phyloP scores from a whole-genome alignment of 1,140 invertebrate species.

The Drosophila biarmipes region DNA sequence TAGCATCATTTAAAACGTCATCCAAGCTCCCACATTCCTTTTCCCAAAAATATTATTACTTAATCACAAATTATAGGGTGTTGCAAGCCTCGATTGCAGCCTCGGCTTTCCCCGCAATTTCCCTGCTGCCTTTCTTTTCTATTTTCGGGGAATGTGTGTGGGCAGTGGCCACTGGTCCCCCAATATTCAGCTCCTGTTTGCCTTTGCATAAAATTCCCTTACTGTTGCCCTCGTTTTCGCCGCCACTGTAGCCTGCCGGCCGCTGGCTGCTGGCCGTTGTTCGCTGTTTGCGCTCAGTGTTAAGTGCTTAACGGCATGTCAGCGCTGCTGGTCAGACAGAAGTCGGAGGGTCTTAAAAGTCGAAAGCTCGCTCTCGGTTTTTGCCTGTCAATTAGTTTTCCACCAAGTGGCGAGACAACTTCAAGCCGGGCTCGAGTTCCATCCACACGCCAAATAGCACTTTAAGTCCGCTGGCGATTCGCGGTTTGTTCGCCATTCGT shows the following conservation, averaged over 20 bases:
- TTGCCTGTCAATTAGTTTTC: slow-evolving; percentile 70
- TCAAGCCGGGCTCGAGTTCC: slow-evolving; percentile 10
- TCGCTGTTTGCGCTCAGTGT: slow-evolving; percentile 68
- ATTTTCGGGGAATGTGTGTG: slow-evolving; percentile 21
- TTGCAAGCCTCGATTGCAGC: neutral
- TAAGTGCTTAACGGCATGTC: slow-evolving; percentile 76
- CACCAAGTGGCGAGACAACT: slow-evolving; percentile 19
- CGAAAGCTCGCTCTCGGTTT: slow-evolving; percentile 57
- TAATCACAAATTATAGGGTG: slow-evolving; percentile 3
- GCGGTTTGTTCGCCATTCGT: slow-evolving; percentile 24
- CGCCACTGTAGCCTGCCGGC: slow-evolving; percentile 23
- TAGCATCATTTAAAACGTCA: neutral
- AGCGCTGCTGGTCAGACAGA: slow-evolving; percentile 57
- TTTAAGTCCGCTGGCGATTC: slow-evolving; percentile 45
- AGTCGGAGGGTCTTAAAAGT: slow-evolving; percentile 55
- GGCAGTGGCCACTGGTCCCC: slow-evolving; percentile 8
- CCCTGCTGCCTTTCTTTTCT: slow-evolving; percentile 34
- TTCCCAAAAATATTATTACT: neutral
- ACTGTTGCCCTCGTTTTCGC: slow-evolving; percentile 2
- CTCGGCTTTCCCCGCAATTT: neutral
- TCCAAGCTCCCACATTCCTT: too few species aligned
- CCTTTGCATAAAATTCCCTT: slow-evolving; percentile 44
- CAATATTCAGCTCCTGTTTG: slow-evolving; percentile 56
- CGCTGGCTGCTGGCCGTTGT: neutral
- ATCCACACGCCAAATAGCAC: slow-evolving; percentile 7